These are phyloP conservation scores for Calliphora vicina DNA, from an alignment of 1,140 invertebrate genomes.

Conservation along the genomic window DNA sequence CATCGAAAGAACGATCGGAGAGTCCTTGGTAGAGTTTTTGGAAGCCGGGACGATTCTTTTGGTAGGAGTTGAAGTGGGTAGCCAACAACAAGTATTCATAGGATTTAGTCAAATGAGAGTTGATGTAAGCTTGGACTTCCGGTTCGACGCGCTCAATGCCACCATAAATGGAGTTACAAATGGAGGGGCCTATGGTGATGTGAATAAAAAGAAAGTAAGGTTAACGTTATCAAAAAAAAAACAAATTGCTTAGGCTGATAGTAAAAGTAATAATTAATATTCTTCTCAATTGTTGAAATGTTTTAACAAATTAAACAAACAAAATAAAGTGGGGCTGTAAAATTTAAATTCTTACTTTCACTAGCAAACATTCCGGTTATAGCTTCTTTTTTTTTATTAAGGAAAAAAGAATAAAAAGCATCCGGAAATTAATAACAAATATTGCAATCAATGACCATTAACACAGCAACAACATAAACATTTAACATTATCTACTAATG, in stretches of 20 bases:
- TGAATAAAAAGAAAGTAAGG: neutral
- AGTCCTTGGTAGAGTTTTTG: constrained; percentile 75
- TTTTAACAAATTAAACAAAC: neutral
- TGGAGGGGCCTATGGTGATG: constrained; percentile 39
- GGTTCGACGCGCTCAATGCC: constrained; percentile 67
- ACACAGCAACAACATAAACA: neutral
- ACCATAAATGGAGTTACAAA: constrained; percentile 75
- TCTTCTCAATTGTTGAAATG: no score
- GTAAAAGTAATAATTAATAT: neutral
- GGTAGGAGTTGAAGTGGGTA: constrained; percentile 79
- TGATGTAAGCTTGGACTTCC: constrained; percentile 67
- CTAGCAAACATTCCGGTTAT: constrained; percentile 30
- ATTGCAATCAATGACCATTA: neutral
- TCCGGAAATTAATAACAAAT: constrained; percentile 36
- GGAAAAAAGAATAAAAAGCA: constrained; percentile 44
- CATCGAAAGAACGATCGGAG: constrained; percentile 78
- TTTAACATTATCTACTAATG: neutral
- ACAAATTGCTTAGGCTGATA: neutral
- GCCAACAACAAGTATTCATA: constrained; percentile 79
- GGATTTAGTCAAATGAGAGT: constrained; percentile 72
- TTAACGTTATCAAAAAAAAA: neutral
- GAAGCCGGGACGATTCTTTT: constrained; percentile 79
- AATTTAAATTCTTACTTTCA: constrained; percentile 27
- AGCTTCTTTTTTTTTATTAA: constrained; percentile 41
- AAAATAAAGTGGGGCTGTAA: neutral